Conservation (phyloP, 2,113 vertebrate species). For the Spilogale gracilis region DNA sequence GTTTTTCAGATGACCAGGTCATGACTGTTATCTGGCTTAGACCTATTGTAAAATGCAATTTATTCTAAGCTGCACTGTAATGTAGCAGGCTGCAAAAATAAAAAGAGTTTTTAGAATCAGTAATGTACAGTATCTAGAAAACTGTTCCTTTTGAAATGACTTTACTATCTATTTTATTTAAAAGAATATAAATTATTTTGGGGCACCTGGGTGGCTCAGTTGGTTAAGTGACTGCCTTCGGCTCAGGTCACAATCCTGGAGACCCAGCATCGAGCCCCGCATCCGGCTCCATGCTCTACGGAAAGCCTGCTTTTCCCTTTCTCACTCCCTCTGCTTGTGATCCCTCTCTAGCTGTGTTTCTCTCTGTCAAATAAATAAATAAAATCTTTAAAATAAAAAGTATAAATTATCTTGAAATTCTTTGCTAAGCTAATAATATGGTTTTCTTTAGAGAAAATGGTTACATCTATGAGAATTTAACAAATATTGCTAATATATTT, state of each 20-base stretch:
- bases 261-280: too few relatives aligned
- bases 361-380: too few relatives aligned
- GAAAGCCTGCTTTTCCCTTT: too few relatives aligned
- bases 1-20: not conserved
- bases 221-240: too few relatives aligned
- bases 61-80: not conserved
- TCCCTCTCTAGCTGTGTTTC: too few relatives aligned
- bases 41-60: not conserved
- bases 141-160: not conserved
- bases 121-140: not conserved
- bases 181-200: not conserved
- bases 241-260: too few relatives aligned
- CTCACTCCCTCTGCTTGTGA: too few relatives aligned
- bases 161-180: not conserved
- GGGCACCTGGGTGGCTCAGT: too few relatives aligned
- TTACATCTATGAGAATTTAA: not conserved
- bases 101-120: not conserved
- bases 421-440: not conserved
- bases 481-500: not conserved
- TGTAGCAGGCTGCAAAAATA: not conserved
- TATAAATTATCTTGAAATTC: conserved; percentile 8
- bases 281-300: too few relatives aligned
- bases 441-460: not conserved
- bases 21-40: not conserved
- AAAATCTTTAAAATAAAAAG: not conserved